Evolutionary conservation across 2,888 invertebrate species (phyloP).

Genomic region (Dexiosoma caninum): DNA sequence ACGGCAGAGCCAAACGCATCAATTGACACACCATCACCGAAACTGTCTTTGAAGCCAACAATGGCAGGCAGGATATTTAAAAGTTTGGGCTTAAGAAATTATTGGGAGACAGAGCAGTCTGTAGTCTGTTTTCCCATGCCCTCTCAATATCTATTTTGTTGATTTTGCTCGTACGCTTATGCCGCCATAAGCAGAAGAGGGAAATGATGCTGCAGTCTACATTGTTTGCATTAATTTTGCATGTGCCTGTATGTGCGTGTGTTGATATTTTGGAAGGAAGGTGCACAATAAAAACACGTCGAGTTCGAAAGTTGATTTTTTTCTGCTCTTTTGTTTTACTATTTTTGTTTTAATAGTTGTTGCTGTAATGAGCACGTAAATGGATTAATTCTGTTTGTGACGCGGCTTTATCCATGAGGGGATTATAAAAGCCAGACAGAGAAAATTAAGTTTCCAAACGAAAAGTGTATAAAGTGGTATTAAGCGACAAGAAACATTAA

Average conservation of each 20-base stretch:
- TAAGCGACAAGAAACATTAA: neutral
- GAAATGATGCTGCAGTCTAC: conserved; percentile 14
- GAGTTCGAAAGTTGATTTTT: conserved; percentile 13
- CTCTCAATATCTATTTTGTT: neutral
- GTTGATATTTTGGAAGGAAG: neutral
- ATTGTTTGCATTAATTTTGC: conserved; percentile 56
- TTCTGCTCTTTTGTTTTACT: too few relatives aligned
- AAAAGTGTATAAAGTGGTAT: neutral
- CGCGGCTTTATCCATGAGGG: conserved; percentile 60
- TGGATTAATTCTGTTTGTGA: conserved; percentile 62
- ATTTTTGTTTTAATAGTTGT: conserved; percentile 15
- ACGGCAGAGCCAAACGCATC: conserved; percentile 56
- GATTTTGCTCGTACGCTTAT: neutral
- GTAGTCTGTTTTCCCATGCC: neutral
- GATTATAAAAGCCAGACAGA: conserved; percentile 56
- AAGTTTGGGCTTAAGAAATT: conserved; percentile 11
- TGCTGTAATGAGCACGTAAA: conserved; percentile 59
- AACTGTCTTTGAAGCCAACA: conserved; percentile 54
- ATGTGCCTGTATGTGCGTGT: neutral
- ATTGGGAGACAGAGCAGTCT: neutral
- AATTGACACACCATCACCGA: conserved; percentile 59
- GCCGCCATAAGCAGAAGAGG: neutral
- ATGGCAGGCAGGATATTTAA: conserved; percentile 35
- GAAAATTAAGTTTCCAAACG: conserved; percentile 50
- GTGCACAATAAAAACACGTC: conserved; percentile 3